Evolutionary conservation across 2,888 invertebrate species (phyloP), one percentile per base, ranked within the genome.

Genomic region (Diaprepes abbreviatus): DNA sequence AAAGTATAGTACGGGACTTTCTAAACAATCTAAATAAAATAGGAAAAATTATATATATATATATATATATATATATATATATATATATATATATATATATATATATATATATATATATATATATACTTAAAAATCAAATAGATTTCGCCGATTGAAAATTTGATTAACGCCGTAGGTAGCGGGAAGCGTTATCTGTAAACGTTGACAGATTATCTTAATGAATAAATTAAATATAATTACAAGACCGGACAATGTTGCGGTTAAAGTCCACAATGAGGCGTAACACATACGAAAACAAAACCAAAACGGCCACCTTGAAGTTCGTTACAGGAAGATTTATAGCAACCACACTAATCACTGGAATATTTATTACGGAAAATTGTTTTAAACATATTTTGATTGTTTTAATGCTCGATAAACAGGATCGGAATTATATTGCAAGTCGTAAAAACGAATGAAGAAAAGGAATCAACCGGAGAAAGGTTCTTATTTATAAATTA

Each of bases 321-420:
- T 69, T 72, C 68, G 63, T 72, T 72, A 72, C 54, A 21, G 40
- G 55, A 70, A 72, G 72, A 72, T 72, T 72, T 72, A 72, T 72
- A 66, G 72, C 64, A 45, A 70, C 66, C 52, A 62, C 70, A 72
- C 70, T 72, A 72, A 72, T 70, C 72, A 63, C 59, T 16, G n/a
- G 66, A 70, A 66, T 72, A 72, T 72, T 72, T 72, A 72, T 72
- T 70, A 40, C 59, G 57, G 62, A 50, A 72, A 70, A 72, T 72
- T 72, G 69, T 66, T 72, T 72, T 72, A 72, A 72, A 69, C 52
- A 72, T 58, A 69, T 71, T 67, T 67, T 59, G 57, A 71, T 71
- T 71, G 62, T 71, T 59, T 71, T 64, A 70, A 50, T 50, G 50
- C 35, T 45, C 33, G 19, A 57, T 12, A 50, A 48, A 33, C 48